These are phyloP conservation scores for Cichladusa arquata DNA, from an alignment of 2,113 vertebrate species.

Conservation along the genomic window DNA sequence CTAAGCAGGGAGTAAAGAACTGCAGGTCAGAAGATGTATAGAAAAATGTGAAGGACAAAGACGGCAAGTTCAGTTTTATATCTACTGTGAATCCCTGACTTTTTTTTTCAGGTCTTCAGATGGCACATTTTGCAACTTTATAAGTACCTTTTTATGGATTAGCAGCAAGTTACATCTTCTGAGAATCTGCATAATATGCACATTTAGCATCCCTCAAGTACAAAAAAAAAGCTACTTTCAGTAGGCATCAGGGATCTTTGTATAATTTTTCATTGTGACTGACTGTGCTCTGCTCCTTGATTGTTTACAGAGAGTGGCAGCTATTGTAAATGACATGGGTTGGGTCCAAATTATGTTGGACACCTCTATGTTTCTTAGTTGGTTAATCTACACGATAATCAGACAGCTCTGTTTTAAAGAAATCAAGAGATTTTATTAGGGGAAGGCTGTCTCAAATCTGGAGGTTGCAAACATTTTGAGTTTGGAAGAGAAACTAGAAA, in stretches of 20 bases:
- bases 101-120: neutral
- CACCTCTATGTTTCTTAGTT: neutral
- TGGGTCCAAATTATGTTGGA: neutral
- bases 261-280: neutral
- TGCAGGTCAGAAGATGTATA: neutral
- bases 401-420: neutral
- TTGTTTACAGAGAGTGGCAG: neutral
- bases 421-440: neutral
- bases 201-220: neutral
- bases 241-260: neutral
- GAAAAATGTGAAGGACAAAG: neutral
- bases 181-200: neutral
- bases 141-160: neutral
- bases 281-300: neutral
- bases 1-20: neutral
- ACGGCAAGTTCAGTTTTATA: neutral
- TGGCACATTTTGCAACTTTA: neutral
- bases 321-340: neutral
- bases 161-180: neutral
- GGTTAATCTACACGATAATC: neutral
- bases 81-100: neutral
- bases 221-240: neutral
- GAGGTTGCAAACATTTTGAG: neutral
- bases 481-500: neutral
- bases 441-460: neutral